These are phyloP conservation scores for Mallotus villosus DNA, from an alignment of 2,797 vertebrate genomes.

Conservation along the genomic window DNA sequence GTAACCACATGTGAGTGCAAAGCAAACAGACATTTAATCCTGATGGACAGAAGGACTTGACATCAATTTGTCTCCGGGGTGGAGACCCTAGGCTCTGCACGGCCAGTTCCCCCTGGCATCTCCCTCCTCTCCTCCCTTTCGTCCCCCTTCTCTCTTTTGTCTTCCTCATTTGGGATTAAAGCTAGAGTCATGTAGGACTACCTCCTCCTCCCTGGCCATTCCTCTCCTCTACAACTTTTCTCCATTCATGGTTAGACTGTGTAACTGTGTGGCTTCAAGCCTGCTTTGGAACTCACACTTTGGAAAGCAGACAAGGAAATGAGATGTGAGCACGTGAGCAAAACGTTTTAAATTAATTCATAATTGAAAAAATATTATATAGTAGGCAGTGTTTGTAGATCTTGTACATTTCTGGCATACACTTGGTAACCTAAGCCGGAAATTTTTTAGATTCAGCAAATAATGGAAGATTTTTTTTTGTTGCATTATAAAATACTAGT, in stretches of 20 bases:
- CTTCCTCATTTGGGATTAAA: not conserved
- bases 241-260: not conserved
- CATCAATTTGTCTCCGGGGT: slow-evolving; percentile 85
- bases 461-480: too few species aligned
- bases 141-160: slow-evolving; percentile 1
- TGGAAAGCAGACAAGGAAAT: slow-evolving; percentile 42
- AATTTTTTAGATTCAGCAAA: too few species aligned
- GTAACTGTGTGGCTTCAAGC: slow-evolving; percentile 45
- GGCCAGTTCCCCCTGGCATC: slow-evolving; percentile 46
- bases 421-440: too few species aligned
- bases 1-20: slow-evolving; percentile 79
- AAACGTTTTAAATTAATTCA: too few species aligned
- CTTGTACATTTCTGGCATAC: too few species aligned
- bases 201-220: slow-evolving; percentile 9
- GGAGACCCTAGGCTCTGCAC: slow-evolving; percentile 63
- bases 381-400: too few species aligned
- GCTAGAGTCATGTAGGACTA: too few species aligned
- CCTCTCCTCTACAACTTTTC: not conserved
- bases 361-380: too few species aligned
- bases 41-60: slow-evolving; percentile 87
- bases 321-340: slow-evolving; percentile 21
- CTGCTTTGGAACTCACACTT: slow-evolving; percentile 43
- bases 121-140: slow-evolving; percentile 14
- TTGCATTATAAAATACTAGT: too few species aligned
- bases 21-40: slow-evolving; percentile 90